These are phyloP conservation scores for Syngnathoides biaculeatus DNA, from an alignment of 2,113 vertebrate species.

Conservation along the genomic window DNA sequence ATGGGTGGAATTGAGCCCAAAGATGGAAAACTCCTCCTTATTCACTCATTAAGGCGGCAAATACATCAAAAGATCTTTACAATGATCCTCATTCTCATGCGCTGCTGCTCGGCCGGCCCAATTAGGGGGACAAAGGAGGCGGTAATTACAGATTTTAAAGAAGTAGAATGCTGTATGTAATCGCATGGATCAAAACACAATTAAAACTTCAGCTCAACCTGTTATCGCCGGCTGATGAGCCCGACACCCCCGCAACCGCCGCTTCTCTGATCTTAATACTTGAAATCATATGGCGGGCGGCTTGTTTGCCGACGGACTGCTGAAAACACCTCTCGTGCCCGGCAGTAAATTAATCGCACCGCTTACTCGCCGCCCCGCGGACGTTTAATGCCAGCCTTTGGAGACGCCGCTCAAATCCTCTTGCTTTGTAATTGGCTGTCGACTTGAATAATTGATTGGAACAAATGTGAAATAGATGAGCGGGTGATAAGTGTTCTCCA, in stretches of 20 bases:
- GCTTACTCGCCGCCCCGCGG: slow-evolving; percentile 73
- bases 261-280: slow-evolving; percentile 58
- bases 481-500: slow-evolving; percentile 78
- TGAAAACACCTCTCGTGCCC: slow-evolving; percentile 65
- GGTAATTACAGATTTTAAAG: slow-evolving; percentile 72
- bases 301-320: slow-evolving; percentile 60
- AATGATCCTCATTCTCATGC: slow-evolving; percentile 58
- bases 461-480: slow-evolving; percentile 81
- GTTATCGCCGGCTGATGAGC: slow-evolving; percentile 54
- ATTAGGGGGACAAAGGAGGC: slow-evolving; percentile 66
- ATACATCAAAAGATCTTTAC: slow-evolving; percentile 48
- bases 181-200: slow-evolving; percentile 74
- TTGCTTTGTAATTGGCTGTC: slow-evolving; percentile 79
- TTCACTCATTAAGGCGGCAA: slow-evolving; percentile 35
- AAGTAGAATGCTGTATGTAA: slow-evolving; percentile 63
- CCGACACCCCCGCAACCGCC: slow-evolving; percentile 11
- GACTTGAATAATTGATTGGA: slow-evolving; percentile 82
- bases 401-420: slow-evolving; percentile 77
- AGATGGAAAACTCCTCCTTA: slow-evolving; percentile 40
- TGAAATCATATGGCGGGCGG: slow-evolving; percentile 67
- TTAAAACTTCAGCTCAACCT: slow-evolving; percentile 72
- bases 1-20: slow-evolving; percentile 48
- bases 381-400: slow-evolving; percentile 73
- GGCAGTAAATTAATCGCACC: slow-evolving; percentile 77
- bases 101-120: slow-evolving; percentile 51